Evolutionary conservation across 2,113 vertebrate genomes (phyloP).

Genomic region (Vulpes lagopus): DNA sequence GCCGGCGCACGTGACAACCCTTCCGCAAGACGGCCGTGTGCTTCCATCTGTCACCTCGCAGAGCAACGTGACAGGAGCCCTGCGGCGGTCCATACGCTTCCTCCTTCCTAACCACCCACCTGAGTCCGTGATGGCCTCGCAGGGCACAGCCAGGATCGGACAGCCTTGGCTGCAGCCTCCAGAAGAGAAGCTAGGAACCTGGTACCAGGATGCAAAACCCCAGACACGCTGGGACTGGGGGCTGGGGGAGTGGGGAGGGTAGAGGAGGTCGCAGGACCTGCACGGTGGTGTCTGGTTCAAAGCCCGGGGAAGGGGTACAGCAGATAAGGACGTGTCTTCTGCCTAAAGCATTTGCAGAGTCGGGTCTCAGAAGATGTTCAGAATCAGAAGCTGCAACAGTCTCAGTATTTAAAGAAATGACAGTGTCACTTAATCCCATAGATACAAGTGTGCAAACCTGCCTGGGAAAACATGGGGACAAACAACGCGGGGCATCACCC

Average conservation of each 20-base stretch:
- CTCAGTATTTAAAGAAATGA: fast-evolving
- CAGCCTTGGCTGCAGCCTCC: neutral
- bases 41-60: neutral
- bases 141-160: neutral
- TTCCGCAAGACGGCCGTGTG: neutral
- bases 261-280: neutral
- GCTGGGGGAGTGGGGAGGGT: fast-evolving
- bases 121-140: neutral
- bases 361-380: neutral
- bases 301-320: neutral
- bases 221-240: fast-evolving
- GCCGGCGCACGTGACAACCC: fast-evolving
- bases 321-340: neutral
- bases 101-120: neutral
- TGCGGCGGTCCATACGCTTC: fast-evolving
- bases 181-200: neutral
- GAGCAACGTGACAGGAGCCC: neutral
- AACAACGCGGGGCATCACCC: fast-evolving
- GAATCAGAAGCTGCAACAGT: too few relatives aligned
- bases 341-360: neutral
- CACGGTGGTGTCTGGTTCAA: neutral
- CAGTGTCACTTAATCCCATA: fast-evolving
- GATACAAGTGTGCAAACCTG: fast-evolving
- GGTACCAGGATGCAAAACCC: neutral
- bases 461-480: fast-evolving